phyloP scores from a whole-genome alignment of 2,797 vertebrate species.

The Benthosema pterotum region DNA sequence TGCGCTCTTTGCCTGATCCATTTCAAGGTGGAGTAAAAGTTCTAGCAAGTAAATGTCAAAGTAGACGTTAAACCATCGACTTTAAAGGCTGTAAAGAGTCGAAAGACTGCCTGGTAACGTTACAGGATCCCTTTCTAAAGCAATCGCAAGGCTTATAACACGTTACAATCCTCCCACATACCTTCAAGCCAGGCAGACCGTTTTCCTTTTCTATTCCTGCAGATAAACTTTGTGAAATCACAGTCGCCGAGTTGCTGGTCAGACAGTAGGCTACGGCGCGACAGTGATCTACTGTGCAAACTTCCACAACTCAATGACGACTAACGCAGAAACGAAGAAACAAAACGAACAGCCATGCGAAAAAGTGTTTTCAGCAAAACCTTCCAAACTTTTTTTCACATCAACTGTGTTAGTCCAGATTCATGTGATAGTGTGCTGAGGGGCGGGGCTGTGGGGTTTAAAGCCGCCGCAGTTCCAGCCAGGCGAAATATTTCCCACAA shows the following conservation, averaged over 20 bases:
- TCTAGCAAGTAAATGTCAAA: constrained; percentile 28
- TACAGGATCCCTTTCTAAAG: constrained; percentile 19
- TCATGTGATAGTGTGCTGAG: constrained; percentile 77
- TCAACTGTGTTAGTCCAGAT: constrained; percentile 69
- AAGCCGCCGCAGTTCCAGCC: constrained; percentile 73
- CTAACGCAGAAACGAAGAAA: background rate
- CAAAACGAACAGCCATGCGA: constrained; percentile 14
- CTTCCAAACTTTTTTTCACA: constrained; percentile 72
- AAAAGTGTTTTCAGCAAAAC: constrained; percentile 52
- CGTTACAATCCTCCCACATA: constrained; percentile 73
- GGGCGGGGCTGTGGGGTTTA: constrained; percentile 76
- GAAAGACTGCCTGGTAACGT: constrained; percentile 7
- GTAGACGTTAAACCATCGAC: background rate
- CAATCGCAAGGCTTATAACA: constrained; percentile 41
- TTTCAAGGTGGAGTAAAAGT: constrained; percentile 41
- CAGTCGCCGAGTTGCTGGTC: constrained; percentile 36
- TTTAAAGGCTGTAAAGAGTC: constrained; percentile 9
- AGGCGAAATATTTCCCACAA: constrained; percentile 42
- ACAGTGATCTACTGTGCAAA: constrained; percentile 28
- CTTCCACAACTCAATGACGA: background rate
- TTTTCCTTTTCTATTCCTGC: constrained; percentile 52
- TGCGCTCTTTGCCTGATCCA: constrained; percentile 33
- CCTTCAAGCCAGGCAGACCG: constrained; percentile 74
- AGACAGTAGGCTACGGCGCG: constrained; percentile 8
- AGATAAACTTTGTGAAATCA: constrained; percentile 51